These are phyloP conservation scores for Anguilla anguilla DNA, from an alignment of 2,797 vertebrate genomes.

Conservation along the genomic window DNA sequence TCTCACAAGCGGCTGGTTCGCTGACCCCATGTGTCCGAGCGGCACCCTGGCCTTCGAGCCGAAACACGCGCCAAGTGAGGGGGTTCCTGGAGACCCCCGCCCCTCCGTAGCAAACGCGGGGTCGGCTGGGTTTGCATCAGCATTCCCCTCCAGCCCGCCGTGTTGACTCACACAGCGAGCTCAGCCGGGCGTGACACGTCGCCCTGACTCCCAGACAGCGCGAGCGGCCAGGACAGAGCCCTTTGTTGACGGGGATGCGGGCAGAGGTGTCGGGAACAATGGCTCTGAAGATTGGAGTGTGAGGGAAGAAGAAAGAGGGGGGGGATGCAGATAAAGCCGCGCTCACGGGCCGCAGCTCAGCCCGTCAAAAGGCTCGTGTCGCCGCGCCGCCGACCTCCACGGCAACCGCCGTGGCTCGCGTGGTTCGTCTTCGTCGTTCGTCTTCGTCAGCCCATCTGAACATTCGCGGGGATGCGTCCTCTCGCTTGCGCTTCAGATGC, in stretches of 20 bases:
- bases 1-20: background rate
- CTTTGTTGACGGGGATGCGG: background rate
- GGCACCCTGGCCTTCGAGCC: background rate
- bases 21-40: background rate
- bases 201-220: background rate
- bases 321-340: background rate
- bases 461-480: background rate
- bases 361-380: slow-evolving; percentile 3
- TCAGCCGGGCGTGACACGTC: background rate
- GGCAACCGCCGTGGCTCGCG: background rate
- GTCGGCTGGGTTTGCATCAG: background rate
- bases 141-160: background rate
- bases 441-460: background rate
- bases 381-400: background rate
- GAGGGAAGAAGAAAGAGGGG: background rate
- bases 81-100: background rate
- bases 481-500: too few species aligned
- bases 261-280: background rate
- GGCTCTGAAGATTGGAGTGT: background rate
- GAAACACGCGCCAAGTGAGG: background rate
- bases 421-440: background rate
- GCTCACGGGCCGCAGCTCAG: background rate
- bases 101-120: background rate
- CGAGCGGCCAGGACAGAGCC: background rate
- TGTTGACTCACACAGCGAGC: background rate